Evolutionary conservation across 2,888 invertebrate species (phyloP), one percentile per base, ranked within the genome.

Genomic region (Ochropacha duplaris): DNA sequence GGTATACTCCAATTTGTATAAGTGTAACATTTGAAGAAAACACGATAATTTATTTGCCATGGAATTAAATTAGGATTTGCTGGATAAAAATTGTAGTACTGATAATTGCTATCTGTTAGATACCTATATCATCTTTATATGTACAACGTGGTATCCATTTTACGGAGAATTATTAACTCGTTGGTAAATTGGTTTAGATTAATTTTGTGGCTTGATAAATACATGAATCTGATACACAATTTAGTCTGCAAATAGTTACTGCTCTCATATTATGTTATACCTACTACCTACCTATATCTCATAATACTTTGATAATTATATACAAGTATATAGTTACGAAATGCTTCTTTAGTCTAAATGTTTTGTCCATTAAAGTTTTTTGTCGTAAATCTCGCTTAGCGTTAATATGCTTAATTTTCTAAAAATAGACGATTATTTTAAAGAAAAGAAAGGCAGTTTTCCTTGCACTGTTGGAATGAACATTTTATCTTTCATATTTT

Each of bases 1-100:
- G 19, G 52, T 1, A 44, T 16, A 34, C 31, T 52, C 31, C 52
- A 52, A 52, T 52, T 52, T 52, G 34, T 26, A 24, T 34, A 52
- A 22, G 31, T 22, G 52, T 34, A 19, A 19, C 16, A 31, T 28
- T 31, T 22, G 11, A 19, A 22, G 14, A 52, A 52, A 31, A 52
- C 34, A 51, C 19, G 31, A 16, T 22, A 31, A 51, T 31, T 24
- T 1, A 39, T n/a, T n/a, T n/a, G n/a, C 9, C 44, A 19, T 9
- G 44, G 16, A 28, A 9, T 39, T n/a, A 16, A 39, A 19, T 19
- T 16, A 5, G 16, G 2, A 19, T 19, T 44, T 19, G 39, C 9
- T 44, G n/a, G 44, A 0, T 44, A 44, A n/a, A 44, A 6, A 19
- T 9, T 3, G 0, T 0, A 6, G 44, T 44, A 24, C 24, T 4